phyloP scores from a whole-genome alignment of 2,888 invertebrate species.

The Glyphotaelius pellucidus region DNA sequence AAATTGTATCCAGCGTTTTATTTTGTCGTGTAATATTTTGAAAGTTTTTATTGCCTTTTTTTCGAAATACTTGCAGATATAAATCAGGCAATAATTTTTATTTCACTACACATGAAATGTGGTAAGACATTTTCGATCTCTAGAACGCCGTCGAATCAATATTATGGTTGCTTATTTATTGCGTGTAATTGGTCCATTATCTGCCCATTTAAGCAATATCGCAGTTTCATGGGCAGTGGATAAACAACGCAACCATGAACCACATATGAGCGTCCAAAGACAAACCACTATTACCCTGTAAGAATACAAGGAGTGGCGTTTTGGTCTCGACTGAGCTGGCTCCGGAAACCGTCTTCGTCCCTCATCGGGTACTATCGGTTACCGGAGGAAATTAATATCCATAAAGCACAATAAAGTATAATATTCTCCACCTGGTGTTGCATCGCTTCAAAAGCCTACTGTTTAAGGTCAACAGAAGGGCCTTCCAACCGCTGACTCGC shows the following conservation, averaged over 20 bases:
- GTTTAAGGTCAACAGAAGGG: background rate
- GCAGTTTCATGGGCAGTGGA: background rate
- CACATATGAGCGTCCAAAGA: background rate
- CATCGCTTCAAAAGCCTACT: background rate
- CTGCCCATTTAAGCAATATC: background rate
- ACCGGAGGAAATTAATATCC: background rate
- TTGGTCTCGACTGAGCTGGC: background rate
- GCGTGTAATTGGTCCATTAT: background rate
- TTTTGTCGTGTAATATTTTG: background rate
- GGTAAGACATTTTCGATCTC: background rate
- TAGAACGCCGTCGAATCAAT: background rate
- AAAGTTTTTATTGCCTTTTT: background rate
- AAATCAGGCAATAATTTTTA: background rate
- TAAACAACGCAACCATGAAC: background rate
- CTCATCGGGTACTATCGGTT: background rate
- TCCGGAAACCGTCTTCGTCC: background rate
- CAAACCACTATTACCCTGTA: background rate
- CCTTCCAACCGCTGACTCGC: background rate
- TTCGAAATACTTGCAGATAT: background rate
- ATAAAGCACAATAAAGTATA: background rate
- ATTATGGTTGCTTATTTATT: background rate
- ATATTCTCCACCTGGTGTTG: slow-evolving; percentile 1
- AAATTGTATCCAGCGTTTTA: background rate
- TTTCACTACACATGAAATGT: background rate
- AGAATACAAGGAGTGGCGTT: background rate